These are phyloP conservation scores for Silurus meridionalis DNA, from an alignment of 2,113 vertebrate species.

Conservation along the genomic window DNA sequence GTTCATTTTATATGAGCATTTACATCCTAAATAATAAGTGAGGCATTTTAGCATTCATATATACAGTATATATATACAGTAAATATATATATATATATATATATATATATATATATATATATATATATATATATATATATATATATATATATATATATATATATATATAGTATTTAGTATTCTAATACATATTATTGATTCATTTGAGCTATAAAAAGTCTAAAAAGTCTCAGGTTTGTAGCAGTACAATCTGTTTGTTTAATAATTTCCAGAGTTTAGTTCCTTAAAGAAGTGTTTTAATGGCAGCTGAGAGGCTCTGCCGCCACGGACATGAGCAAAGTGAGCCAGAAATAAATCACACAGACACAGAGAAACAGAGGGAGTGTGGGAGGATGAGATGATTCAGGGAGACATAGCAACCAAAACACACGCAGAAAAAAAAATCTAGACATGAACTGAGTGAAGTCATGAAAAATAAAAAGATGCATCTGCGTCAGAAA, in stretches of 20 bases:
- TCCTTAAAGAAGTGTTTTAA: neutral
- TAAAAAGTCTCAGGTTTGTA: neutral
- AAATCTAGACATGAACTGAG: neutral
- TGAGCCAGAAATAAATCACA: slow-evolving; percentile 6
- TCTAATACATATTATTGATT: neutral
- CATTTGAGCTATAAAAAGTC: neutral
- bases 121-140: too few species aligned
- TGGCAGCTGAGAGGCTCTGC: neutral
- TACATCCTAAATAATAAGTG: too few species aligned
- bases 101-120: too few species aligned
- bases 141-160: too few species aligned
- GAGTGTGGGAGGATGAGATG: slow-evolving; percentile 19
- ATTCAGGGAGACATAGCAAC: neutral
- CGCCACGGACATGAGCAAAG: neutral
- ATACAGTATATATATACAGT: too few species aligned
- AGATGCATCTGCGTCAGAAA: neutral
- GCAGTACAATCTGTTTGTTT: neutral
- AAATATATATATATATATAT: too few species aligned
- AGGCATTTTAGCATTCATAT: too few species aligned
- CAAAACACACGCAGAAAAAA: slow-evolving; percentile 1
- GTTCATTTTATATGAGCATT: neutral
- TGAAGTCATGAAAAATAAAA: neutral
- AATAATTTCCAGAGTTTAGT: neutral
- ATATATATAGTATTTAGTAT: neutral
- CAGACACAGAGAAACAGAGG: neutral